Conservation (phyloP, 1,140 invertebrate species). For the Drosophila funebris region DNA sequence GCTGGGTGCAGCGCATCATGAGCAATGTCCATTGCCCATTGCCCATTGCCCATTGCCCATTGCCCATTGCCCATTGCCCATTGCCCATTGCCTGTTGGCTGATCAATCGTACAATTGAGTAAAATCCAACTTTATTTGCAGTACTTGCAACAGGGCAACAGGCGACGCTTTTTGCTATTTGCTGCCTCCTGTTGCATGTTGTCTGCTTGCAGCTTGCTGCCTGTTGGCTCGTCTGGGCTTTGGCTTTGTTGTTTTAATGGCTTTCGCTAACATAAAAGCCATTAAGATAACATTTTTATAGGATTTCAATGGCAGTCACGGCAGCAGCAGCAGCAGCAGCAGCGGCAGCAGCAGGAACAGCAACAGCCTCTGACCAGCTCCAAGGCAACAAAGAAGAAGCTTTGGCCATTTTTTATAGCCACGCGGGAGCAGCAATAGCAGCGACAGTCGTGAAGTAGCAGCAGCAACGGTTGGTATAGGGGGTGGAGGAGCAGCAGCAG, state of each 20-base stretch:
- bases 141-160: slow-evolving; percentile 71
- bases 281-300: slow-evolving; percentile 84
- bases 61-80: slow-evolving; percentile 33
- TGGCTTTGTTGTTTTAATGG: slow-evolving; percentile 81
- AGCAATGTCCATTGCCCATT: slow-evolving; percentile 41
- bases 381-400: slow-evolving; percentile 73
- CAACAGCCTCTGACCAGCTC: slow-evolving; percentile 20
- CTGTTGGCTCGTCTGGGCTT: slow-evolving; percentile 31
- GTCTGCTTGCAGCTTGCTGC: slow-evolving; percentile 41
- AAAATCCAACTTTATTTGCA: slow-evolving; percentile 82
- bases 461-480: neutral
- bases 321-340: slow-evolving; percentile 52
- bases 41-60: slow-evolving; percentile 57
- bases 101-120: slow-evolving; percentile 81
- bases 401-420: slow-evolving; percentile 75
- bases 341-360: slow-evolving; percentile 16
- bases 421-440: slow-evolving; percentile 34
- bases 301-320: slow-evolving; percentile 82
- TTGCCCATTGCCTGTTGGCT: slow-evolving; percentile 59
- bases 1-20: slow-evolving; percentile 40
- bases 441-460: neutral
- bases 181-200: slow-evolving; percentile 44
- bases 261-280: slow-evolving; percentile 83
- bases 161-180: slow-evolving; percentile 47
- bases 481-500: neutral